Percentiles rank a stretch among this genome's conserved stretches.
phyloP scores from a whole-genome alignment of 2,888 invertebrate species.

The Dendrolimus houi region DNA sequence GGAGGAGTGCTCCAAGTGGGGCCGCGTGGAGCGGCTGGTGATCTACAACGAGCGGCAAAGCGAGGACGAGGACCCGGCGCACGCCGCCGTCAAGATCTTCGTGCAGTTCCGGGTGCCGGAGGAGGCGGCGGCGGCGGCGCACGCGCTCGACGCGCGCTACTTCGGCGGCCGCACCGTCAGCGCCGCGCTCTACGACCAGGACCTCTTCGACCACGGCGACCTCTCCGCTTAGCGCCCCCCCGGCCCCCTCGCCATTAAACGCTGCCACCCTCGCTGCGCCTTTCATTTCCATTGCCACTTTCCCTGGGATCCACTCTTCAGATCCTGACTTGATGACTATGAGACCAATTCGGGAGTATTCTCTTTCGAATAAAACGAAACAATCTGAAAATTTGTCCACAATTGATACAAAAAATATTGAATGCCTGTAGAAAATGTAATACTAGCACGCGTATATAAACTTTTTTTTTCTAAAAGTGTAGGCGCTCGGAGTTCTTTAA shows the following conservation, averaged over 20 bases:
- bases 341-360: too few species aligned
- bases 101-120: conserved; percentile 89
- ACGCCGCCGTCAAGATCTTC: conserved; percentile 97
- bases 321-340: too few species aligned
- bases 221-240: conserved; percentile 81
- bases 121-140: conserved; percentile 90
- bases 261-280: neutral
- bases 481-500: too few species aligned
- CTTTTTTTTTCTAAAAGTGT: neutral
- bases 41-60: conserved; percentile 97
- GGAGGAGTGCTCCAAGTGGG: conserved; percentile 86
- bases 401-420: neutral
- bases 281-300: neutral
- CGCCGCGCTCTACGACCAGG: conserved; percentile 96
- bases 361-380: too few species aligned
- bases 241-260: neutral
- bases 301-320: too few species aligned
- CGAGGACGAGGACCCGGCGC: conserved; percentile 90
- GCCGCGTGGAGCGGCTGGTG: conserved; percentile 92
- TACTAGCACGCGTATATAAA: too few species aligned
- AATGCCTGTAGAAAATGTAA: neutral
- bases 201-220: conserved; percentile 96
- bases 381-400: too few species aligned
- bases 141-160: conserved; percentile 93
- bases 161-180: conserved; percentile 96